These are phyloP conservation scores for Triops longicaudatus DNA, from an alignment of 1,140 invertebrate genomes.

Conservation along the genomic window DNA sequence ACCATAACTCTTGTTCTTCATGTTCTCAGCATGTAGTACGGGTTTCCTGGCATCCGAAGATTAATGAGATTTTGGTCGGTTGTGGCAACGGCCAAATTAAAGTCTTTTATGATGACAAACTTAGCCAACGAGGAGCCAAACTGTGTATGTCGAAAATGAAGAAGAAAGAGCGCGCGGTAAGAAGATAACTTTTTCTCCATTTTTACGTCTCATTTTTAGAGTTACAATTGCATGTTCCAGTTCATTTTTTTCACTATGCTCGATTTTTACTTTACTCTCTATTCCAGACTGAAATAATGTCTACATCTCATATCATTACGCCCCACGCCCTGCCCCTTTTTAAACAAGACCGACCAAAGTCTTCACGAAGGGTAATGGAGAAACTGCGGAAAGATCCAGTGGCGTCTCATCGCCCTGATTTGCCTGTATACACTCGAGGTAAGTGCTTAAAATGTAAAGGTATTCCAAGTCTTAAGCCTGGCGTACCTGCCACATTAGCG, in stretches of 20 bases:
- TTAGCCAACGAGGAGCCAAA: conserved; percentile 81
- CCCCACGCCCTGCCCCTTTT: conserved; percentile 94
- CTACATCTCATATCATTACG: conserved; percentile 90
- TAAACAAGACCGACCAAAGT: conserved; percentile 80
- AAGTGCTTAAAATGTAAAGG: conserved; percentile 27
- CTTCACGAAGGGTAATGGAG: conserved; percentile 82
- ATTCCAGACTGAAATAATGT: conserved; percentile 49
- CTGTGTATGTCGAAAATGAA: conserved; percentile 76
- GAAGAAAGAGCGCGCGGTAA: conserved; percentile 48
- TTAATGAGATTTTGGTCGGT: conserved; percentile 92
- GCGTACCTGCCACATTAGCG: too few relatives aligned
- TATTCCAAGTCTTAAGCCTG: not conserved
- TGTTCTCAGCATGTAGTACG: conserved; percentile 56
- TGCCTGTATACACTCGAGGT: conserved; percentile 78
- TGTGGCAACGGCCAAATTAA: conserved; percentile 85
- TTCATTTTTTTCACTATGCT: not conserved
- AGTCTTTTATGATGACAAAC: conserved; percentile 79
- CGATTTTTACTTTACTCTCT: not conserved
- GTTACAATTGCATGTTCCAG: not conserved
- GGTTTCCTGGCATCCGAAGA: conserved; percentile 87
- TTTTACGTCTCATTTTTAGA: not conserved
- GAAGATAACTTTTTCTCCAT: not conserved
- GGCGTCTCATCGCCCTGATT: conserved; percentile 85
- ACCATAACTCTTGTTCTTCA: conserved; percentile 27
- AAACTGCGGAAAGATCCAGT: conserved; percentile 84